Percentiles rank a stretch among this genome's conserved stretches.
Conservation (phyloP, 2,113 vertebrate genomes). For the Thryonomys swinderianus region DNA sequence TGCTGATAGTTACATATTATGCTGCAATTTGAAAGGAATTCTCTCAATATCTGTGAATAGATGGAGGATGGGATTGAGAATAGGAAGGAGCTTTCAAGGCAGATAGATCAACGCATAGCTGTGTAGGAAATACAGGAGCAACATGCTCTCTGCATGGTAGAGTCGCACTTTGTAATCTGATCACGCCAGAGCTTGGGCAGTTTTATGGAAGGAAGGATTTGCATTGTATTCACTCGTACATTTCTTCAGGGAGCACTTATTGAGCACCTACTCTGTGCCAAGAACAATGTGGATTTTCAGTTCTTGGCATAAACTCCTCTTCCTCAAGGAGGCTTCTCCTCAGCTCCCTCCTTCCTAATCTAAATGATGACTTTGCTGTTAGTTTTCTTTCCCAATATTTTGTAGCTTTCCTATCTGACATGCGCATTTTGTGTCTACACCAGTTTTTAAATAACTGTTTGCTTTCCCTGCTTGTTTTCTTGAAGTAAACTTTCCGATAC, state of each 20-base stretch:
- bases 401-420: background rate
- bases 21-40: background rate
- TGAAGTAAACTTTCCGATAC: background rate
- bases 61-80: background rate
- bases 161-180: background rate
- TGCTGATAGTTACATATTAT: background rate
- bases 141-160: background rate
- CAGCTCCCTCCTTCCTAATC: background rate
- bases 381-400: background rate
- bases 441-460: slow-evolving; percentile 27
- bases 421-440: background rate
- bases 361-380: background rate
- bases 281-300: background rate
- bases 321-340: background rate
- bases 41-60: background rate
- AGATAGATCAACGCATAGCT: background rate
- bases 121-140: background rate
- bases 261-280: background rate
- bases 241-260: slow-evolving; percentile 1
- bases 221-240: background rate
- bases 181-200: background rate
- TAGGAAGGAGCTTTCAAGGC: background rate
- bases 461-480: background rate
- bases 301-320: background rate
- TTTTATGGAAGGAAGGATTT: background rate